Conservation (phyloP, 2,888 invertebrate genomes). For the Lithophane socia region DNA sequence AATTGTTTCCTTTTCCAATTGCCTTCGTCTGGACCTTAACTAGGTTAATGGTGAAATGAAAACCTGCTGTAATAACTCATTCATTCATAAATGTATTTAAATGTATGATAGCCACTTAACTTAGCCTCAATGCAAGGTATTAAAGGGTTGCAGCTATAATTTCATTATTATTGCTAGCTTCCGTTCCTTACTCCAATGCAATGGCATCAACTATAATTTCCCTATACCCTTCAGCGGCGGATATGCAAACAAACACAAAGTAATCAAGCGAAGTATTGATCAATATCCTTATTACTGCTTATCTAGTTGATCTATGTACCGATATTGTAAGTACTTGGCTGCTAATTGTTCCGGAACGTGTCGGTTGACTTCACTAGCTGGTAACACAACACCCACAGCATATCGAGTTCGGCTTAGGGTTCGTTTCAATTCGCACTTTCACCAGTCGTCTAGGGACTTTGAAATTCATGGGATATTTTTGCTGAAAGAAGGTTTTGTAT, state of each 20-base stretch:
- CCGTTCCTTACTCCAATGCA: constrained; percentile 34
- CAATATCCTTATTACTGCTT: constrained; percentile 50
- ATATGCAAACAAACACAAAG: constrained; percentile 50
- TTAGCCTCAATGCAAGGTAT: constrained; percentile 20
- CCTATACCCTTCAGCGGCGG: constrained; percentile 33
- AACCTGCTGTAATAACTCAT: constrained; percentile 1
- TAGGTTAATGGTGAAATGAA: not conserved
- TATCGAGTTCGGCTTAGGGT: constrained; percentile 59
- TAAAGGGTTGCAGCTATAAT: constrained; percentile 36
- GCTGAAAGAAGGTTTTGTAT: not conserved
- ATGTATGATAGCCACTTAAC: constrained; percentile 4
- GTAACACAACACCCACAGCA: constrained; percentile 58
- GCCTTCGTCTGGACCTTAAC: not conserved
- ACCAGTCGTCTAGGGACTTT: constrained; percentile 33
- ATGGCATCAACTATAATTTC: constrained; percentile 49
- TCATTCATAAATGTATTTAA: constrained; percentile 1
- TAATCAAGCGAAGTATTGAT: constrained; percentile 32
- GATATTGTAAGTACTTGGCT: constrained; percentile 25
- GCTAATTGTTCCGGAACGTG: constrained; percentile 69
- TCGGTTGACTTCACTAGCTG: constrained; percentile 44
- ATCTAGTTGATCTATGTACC: constrained; percentile 42
- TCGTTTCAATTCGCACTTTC: constrained; percentile 57
- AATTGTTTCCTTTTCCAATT: not conserved
- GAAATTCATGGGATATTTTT: constrained; percentile 18
- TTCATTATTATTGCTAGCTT: constrained; percentile 42